Evolutionary conservation across 2,113 vertebrate species (phyloP), one percentile per base, ranked within the genome.

Genomic region (Paramormyrops kingsleyae): DNA sequence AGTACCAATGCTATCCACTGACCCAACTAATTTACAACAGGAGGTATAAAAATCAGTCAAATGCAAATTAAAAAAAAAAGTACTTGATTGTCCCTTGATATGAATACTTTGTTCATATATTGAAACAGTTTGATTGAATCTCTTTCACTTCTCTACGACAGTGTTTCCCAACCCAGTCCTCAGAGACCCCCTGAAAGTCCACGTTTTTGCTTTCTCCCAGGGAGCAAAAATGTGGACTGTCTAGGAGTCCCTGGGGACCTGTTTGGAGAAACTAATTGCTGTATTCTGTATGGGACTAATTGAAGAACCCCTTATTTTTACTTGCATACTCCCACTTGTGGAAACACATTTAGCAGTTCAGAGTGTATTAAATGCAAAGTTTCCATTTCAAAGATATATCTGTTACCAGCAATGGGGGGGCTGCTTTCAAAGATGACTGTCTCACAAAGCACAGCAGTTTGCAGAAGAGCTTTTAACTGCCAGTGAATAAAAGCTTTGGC

Each of bases 401-500:
- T 84, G 42, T 80, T 62, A 13, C 24, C 83, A 53, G 89, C 89
- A 8, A 85, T n/a, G 31, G 6, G 89, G 89, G 53, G 47, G 24
- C 53, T 84, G 21, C 35, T 89, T 89, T 89, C 77, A 83, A 59
- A 89, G 52, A 8, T 31, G 13, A 31, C 17, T 46, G 70, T 46
- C 19, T 24, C 42, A 24, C 52, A 89, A 91, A 74, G 47, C 90
- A 92, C 91, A 88, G 90, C 17, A 89, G 91, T 89, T 90, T 91
- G 92, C 91, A 93, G 92, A 91, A 91, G 93, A 95, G 86, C 93
- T 94, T 95, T 95, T 94, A 93, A 94, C 94, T 93, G 93, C 91
- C 89, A 70, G 92, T 94, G 93, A 93, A 94, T 94, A 94, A 95
- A 95, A 96, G 95, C 94, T 93, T 94, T 95, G 94, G 95, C 95